These are phyloP conservation scores for Aleadryas rufinucha DNA, from an alignment of 2,113 vertebrate species.

Conservation along the genomic window DNA sequence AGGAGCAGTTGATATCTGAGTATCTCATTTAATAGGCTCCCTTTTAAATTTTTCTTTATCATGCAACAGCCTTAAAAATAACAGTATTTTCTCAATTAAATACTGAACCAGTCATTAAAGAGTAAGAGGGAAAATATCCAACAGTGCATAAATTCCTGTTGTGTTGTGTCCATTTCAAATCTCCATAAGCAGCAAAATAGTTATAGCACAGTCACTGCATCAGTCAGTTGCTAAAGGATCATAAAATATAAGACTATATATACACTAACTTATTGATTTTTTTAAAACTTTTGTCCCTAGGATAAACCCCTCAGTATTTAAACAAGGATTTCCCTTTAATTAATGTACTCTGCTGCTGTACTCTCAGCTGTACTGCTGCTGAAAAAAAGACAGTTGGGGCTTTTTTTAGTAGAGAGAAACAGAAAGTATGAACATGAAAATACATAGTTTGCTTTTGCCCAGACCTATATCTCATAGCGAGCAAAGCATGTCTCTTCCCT, in stretches of 20 bases:
- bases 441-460: background rate
- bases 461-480: background rate
- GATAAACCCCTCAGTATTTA: background rate
- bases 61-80: background rate
- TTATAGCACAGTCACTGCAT: background rate
- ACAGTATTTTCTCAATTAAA: background rate
- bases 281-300: background rate
- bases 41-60: background rate
- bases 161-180: background rate
- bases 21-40: fast-evolving
- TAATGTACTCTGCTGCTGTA: background rate
- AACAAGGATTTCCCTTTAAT: background rate
- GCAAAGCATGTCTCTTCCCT: background rate
- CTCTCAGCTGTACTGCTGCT: too few relatives aligned
- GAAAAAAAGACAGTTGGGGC: background rate
- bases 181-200: background rate
- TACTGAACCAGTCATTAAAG: background rate
- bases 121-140: background rate
- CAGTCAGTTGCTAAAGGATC: background rate
- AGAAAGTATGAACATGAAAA: background rate
- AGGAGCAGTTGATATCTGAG: background rate
- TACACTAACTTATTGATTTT: background rate
- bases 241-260: background rate
- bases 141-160: background rate
- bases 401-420: background rate